Base-by-base conservation (phyloP, 1,140 invertebrate genomes). In the Scaptomyza hsui region DNA sequence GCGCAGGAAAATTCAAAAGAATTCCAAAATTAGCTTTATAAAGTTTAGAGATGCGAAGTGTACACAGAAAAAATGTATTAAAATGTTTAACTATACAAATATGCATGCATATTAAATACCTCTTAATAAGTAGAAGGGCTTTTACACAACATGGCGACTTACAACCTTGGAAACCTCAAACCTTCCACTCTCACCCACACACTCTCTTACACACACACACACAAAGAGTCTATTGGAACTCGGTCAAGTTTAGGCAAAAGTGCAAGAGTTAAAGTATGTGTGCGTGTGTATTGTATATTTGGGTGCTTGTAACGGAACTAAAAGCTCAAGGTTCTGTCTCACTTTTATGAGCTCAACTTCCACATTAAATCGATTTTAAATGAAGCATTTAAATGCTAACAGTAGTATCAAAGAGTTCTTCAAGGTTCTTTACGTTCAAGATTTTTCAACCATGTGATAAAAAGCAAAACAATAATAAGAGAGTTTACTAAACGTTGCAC, bases 221-320 rank as follows among this genome's bases (percentile, higher is more conserved):
- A 49, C n/a, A 10, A 15, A 37, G 18, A 21, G 26, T 29, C 32
- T 16, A 15, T 24, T 45, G 32, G 9, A 62, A 72, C 49, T 72
- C 70, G 70, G 70, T 72, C 70, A 72, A 72, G 70, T 72, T 72
- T 72, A 72, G 56, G 16, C 56, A 13, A 72, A 56, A 55, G 37
- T 61, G 15, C 37, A 18, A 13, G 12, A 37, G 32, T 37, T 37
- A 37, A n/a, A 49, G 3, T 35, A 37, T 24, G 13, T 42, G 19
- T 52, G 18, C 18, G 16, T 12, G 37, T 13, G 37, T 18, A 7
- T 15, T 41, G 44, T 39, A n/a, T 19, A 16, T 42, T 19, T 37
- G 42, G 41, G 51, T 21, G 61, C 18, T 32, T 48, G 60, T 29
- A 44, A 35, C 39, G 48, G 16, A n/a, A 13, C 16, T 39, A 16